These are phyloP conservation scores for Emydura subglobosa DNA, from an alignment of 2,113 vertebrate species.

Conservation along the genomic window DNA sequence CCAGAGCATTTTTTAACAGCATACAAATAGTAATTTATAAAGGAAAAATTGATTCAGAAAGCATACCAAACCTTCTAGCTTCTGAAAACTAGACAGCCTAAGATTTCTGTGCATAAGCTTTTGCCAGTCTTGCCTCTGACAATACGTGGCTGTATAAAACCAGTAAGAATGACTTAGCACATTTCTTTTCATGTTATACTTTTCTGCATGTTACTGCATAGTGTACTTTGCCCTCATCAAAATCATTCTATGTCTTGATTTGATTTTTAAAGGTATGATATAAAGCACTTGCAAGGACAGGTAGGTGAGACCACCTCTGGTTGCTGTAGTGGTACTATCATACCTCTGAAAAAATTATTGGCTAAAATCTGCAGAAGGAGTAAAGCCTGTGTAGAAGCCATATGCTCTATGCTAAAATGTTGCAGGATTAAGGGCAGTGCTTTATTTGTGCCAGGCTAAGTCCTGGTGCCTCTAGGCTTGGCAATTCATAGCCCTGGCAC, in stretches of 20 bases:
- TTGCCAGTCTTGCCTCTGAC: neutral
- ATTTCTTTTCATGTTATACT: conserved; percentile 11
- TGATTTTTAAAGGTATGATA: neutral
- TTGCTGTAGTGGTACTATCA: neutral
- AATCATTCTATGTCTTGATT: neutral
- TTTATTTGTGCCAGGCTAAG: neutral
- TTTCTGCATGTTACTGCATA: neutral
- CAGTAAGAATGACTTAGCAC: neutral
- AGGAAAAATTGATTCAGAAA: neutral
- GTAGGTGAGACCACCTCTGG: neutral
- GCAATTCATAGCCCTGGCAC: no score
- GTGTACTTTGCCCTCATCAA: neutral
- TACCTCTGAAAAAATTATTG: neutral
- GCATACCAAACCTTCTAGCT: neutral
- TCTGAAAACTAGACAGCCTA: neutral
- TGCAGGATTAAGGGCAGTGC: neutral
- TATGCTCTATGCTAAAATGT: neutral
- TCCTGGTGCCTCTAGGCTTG: no score
- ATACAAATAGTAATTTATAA: neutral
- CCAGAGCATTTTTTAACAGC: neutral
- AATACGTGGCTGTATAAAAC: neutral
- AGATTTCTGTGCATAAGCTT: neutral
- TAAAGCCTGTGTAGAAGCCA: neutral
- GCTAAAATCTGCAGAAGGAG: neutral
- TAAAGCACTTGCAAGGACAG: conserved; percentile 24